Conservation (phyloP, 2,113 vertebrate genomes). For the Cyanistes caeruleus region DNA sequence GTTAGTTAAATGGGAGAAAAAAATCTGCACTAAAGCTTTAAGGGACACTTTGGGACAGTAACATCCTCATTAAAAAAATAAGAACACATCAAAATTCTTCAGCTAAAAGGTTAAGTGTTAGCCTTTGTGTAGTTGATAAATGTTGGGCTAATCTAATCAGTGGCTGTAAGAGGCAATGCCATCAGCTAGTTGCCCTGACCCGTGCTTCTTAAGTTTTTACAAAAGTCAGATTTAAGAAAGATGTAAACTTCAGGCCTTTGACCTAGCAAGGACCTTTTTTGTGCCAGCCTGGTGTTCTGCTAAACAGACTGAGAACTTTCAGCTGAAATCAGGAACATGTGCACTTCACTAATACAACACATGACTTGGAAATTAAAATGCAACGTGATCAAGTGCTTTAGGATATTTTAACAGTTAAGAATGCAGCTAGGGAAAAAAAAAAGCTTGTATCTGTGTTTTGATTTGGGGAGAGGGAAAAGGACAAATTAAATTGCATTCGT, state of each 20-base stretch:
- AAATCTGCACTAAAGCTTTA: background rate
- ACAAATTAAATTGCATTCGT: conserved; percentile 91
- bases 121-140: conserved; percentile 77
- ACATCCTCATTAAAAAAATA: conserved; percentile 67
- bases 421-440: conserved; percentile 72
- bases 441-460: conserved; percentile 64
- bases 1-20: conserved; percentile 40
- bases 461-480: conserved; percentile 37
- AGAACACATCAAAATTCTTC: conserved; percentile 62
- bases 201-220: conserved; percentile 67
- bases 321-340: conserved; percentile 83
- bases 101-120: conserved; percentile 80
- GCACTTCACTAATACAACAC: conserved; percentile 75
- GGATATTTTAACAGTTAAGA: conserved; percentile 84
- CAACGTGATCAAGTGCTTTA: conserved; percentile 76
- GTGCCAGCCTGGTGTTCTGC: conserved; percentile 66
- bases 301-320: conserved; percentile 70
- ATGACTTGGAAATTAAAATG: conserved; percentile 78
- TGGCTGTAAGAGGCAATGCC: conserved; percentile 52
- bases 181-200: conserved; percentile 73
- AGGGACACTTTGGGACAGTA: conserved; percentile 43
- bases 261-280: conserved; percentile 76
- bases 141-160: conserved; percentile 79
- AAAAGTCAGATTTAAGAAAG: conserved; percentile 77
- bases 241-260: conserved; percentile 77